Percentiles rank a stretch among this genome's conserved stretches.
Conservation (phyloP, 1,140 invertebrate species). For the Reticulitermes speratus region DNA sequence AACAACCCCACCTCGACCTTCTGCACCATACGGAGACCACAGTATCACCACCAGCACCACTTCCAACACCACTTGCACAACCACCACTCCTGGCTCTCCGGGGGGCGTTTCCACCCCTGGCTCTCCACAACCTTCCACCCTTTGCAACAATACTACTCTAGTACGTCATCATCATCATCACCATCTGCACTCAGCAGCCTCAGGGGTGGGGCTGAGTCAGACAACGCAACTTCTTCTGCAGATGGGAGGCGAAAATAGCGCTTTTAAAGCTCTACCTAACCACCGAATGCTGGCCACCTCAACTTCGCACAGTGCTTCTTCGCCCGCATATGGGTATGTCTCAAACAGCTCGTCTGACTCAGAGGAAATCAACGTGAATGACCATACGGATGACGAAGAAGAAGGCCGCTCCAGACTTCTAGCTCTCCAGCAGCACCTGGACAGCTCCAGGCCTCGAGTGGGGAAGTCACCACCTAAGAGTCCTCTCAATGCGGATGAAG, state of each 20-base stretch:
- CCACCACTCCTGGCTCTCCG: slow-evolving; percentile 41
- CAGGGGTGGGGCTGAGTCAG: slow-evolving; percentile 2
- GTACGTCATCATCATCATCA: background rate
- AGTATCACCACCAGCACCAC: slow-evolving; percentile 45
- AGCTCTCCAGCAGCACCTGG: background rate
- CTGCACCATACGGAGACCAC: slow-evolving; percentile 48
- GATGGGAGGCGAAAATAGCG: slow-evolving; percentile 34
- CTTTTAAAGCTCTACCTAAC: slow-evolving; percentile 25
- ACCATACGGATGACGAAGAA: slow-evolving; percentile 28
- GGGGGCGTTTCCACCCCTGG: slow-evolving; percentile 31
- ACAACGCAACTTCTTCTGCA: slow-evolving; percentile 16
- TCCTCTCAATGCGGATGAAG: background rate
- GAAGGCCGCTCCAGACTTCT: background rate
- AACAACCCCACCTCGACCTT: slow-evolving; percentile 48
- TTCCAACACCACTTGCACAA: slow-evolving; percentile 21
- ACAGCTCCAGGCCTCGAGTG: background rate
- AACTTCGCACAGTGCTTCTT: background rate
- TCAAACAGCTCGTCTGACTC: slow-evolving; percentile 26
- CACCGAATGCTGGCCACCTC: background rate
- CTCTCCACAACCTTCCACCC: slow-evolving; percentile 27
- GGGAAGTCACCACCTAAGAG: background rate
- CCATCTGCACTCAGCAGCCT: slow-evolving; percentile 10
- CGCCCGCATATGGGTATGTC: background rate
- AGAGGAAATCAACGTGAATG: slow-evolving; percentile 32
- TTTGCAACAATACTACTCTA: slow-evolving; percentile 19